Evolutionary conservation across 1,140 invertebrate genomes (phyloP).

Genomic region (Phthorimaea operculella): DNA sequence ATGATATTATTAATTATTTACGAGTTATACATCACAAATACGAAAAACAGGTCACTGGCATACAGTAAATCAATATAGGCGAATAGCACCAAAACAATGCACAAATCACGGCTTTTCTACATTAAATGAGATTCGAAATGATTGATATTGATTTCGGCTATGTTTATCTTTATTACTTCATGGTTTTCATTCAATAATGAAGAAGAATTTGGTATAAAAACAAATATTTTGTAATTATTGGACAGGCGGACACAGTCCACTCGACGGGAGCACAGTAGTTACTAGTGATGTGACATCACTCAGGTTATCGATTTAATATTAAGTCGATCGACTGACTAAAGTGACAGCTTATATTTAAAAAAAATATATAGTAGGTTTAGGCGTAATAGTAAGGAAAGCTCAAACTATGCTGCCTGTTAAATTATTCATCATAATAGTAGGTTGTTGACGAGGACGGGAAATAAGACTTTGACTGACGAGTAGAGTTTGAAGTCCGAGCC

Average conservation of each 20-base stretch:
- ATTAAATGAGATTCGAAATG: not conserved
- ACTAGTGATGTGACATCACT: conserved; percentile 1
- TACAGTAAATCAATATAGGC: conserved; percentile 64
- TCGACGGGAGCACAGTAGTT: not conserved
- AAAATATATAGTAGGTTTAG: too few relatives aligned
- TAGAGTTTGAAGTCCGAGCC: too few relatives aligned
- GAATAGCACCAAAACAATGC: conserved; percentile 57
- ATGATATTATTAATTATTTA: conserved; percentile 57
- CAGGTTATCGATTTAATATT: not conserved
- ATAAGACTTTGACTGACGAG: too few relatives aligned
- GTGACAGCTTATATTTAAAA: too few relatives aligned
- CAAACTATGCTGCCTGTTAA: too few relatives aligned
- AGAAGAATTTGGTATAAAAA: not conserved
- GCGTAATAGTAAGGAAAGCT: too few relatives aligned
- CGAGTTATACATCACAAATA: conserved; percentile 48
- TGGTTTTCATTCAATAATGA: not conserved
- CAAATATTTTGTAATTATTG: conserved; percentile 1
- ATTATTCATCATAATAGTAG: too few relatives aligned
- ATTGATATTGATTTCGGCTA: not conserved
- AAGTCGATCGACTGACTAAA: too few relatives aligned
- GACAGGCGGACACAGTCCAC: not conserved
- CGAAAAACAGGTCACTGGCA: conserved; percentile 58
- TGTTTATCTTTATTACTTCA: not conserved
- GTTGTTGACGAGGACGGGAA: too few relatives aligned
- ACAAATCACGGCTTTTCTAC: conserved; percentile 7